Percentiles rank a stretch among this genome's conserved stretches.
phyloP scores from a whole-genome alignment of 37 sponge, comb jelly and placozoan species.

The Beroe ovata region DNA sequence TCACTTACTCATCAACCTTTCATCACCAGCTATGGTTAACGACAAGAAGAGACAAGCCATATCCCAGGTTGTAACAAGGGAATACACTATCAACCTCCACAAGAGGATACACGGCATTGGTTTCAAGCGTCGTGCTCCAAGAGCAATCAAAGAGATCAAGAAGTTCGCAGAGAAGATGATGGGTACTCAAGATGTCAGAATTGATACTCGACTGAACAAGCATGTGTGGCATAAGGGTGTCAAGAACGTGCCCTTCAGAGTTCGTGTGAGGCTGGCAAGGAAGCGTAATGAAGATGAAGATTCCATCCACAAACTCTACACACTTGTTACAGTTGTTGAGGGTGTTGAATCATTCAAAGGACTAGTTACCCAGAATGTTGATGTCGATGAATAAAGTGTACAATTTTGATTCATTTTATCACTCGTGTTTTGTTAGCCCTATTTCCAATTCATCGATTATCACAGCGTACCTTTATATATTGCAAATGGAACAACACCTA shows the following conservation, averaged over 20 bases:
- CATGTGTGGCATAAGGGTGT: conserved; percentile 92
- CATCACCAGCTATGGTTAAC: conserved; percentile 25
- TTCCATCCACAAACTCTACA: conserved; percentile 90
- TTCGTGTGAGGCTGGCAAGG: conserved; percentile 85
- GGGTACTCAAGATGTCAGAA: conserved; percentile 89
- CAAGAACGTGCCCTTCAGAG: conserved; percentile 91
- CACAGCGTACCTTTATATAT: no score
- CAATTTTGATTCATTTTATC: conserved; percentile 49
- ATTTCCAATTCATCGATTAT: no score
- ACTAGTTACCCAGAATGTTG: conserved; percentile 66
- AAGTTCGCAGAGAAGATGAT: conserved; percentile 93
- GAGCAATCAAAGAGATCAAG: conserved; percentile 96
- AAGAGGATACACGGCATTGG: conserved; percentile 95
- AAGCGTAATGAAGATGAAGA: conserved; percentile 98
- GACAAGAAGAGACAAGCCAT: conserved; percentile 82
- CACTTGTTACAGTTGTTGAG: conserved; percentile 86
- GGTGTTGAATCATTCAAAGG: conserved; percentile 85
- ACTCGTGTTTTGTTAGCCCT: conserved; percentile 6
- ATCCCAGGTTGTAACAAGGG: conserved; percentile 91
- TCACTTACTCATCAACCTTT: no score
- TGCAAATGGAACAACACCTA: no score
- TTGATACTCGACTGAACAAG: conserved; percentile 95
- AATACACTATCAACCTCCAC: conserved; percentile 92
- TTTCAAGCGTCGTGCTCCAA: conserved; percentile 93
- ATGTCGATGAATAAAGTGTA: conserved; percentile 60